These are phyloP conservation scores for Struthio camelus DNA, from an alignment of 2,113 vertebrate species.

Conservation along the genomic window DNA sequence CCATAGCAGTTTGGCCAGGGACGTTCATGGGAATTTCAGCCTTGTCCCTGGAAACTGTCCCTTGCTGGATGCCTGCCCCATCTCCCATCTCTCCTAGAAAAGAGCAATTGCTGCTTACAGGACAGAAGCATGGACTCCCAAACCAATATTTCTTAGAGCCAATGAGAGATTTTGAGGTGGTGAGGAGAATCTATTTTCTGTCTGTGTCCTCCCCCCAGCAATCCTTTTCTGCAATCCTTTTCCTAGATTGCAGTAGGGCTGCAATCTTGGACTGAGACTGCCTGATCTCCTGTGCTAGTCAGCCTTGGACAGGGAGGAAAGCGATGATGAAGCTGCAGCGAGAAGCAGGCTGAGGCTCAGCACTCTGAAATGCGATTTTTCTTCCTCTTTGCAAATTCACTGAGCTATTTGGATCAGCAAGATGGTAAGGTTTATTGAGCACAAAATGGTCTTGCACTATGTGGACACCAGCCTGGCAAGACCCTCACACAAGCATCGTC, in stretches of 20 bases:
- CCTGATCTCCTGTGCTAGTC: too few relatives aligned
- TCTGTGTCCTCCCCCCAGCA: background rate
- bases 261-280: too few relatives aligned
- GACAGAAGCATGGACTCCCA: background rate
- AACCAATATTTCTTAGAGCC: background rate
- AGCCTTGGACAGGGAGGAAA: background rate
- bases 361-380: background rate
- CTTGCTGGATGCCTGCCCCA: background rate
- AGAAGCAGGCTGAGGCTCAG: background rate
- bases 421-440: background rate
- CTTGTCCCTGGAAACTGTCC: background rate
- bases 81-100: background rate
- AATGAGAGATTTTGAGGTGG: background rate
- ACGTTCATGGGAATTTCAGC: background rate
- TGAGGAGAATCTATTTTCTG: too few relatives aligned
- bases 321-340: background rate
- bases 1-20: background rate
- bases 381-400: background rate
- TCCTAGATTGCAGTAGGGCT: too few relatives aligned
- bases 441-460: background rate
- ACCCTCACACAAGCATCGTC: fast-evolving
- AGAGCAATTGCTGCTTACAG: background rate
- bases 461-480: background rate
- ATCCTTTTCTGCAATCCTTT: background rate
- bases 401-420: background rate